Evolutionary conservation across 2,888 invertebrate genomes (phyloP).

Genomic region (Tetropium fuscum): DNA sequence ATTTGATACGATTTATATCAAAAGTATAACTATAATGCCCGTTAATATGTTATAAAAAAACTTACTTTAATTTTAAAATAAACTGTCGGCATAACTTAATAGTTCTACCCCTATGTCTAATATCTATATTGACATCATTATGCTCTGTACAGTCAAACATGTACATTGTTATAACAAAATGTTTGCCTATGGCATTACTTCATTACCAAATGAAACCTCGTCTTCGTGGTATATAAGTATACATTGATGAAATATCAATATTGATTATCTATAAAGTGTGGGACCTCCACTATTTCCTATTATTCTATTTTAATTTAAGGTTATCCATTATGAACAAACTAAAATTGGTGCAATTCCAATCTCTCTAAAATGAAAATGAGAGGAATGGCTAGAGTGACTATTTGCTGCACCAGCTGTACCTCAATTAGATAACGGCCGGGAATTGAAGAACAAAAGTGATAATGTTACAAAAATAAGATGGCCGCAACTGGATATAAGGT

Average conservation of each 20-base stretch:
- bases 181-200: neutral
- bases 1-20: slow-evolving; percentile 26
- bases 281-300: no score
- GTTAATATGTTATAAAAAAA: slow-evolving; percentile 28
- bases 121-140: slow-evolving; percentile 34
- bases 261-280: no score
- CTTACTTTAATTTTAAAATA: neutral
- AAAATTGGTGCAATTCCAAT: neutral
- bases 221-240: slow-evolving; percentile 1
- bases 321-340: neutral
- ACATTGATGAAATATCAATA: no score
- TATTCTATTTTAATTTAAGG: neutral
- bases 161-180: slow-evolving; percentile 26
- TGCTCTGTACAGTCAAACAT: slow-evolving; percentile 25
- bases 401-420: no score
- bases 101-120: slow-evolving; percentile 16
- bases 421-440: no score
- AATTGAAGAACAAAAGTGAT: no score
- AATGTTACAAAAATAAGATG: no score
- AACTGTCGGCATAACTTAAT: neutral
- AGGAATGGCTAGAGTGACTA: no score
- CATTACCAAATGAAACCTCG: slow-evolving; percentile 1
- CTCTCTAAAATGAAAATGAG: no score
- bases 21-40: slow-evolving; percentile 37
- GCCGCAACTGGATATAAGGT: no score